Conservation (phyloP, 2,888 invertebrate species). For the Drepanosiphum platanoidis region DNA sequence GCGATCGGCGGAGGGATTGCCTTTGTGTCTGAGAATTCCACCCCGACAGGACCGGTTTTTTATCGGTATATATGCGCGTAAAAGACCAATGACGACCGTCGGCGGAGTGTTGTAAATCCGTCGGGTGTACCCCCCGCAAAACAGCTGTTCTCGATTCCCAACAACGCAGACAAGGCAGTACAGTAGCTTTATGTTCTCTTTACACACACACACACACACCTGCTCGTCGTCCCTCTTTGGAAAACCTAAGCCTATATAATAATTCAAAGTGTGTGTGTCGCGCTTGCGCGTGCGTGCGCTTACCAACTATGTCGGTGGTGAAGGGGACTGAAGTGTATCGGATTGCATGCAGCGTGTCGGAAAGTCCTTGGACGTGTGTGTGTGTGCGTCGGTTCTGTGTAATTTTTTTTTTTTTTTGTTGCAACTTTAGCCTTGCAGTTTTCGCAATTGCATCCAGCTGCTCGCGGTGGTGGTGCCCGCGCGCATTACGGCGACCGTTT, state of each 20-base stretch:
- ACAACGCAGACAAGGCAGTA: no score
- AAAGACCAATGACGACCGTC: background rate
- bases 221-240: background rate
- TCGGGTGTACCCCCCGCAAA: constrained; percentile 15
- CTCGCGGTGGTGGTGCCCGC: constrained; percentile 3
- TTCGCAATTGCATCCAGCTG: constrained; percentile 58
- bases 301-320: constrained; percentile 7
- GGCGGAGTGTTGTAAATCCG: background rate
- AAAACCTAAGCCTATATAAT: background rate
- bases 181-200: constrained; percentile 6
- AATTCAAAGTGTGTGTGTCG: background rate
- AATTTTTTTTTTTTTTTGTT: constrained; percentile 44
- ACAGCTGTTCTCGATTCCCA: constrained; percentile 41
- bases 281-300: background rate
- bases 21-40: constrained; percentile 58
- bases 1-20: constrained; percentile 19
- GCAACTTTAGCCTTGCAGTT: constrained; percentile 57
- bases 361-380: constrained; percentile 60
- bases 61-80: background rate
- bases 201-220: background rate
- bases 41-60: constrained; percentile 53
- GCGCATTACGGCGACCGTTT: constrained; percentile 24
- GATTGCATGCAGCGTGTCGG: constrained; percentile 32
- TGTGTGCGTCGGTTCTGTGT: constrained; percentile 27
- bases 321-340: constrained; percentile 10